These are phyloP conservation scores for Bagarius yarrelli DNA, from an alignment of 2,113 vertebrate species.

Conservation along the genomic window DNA sequence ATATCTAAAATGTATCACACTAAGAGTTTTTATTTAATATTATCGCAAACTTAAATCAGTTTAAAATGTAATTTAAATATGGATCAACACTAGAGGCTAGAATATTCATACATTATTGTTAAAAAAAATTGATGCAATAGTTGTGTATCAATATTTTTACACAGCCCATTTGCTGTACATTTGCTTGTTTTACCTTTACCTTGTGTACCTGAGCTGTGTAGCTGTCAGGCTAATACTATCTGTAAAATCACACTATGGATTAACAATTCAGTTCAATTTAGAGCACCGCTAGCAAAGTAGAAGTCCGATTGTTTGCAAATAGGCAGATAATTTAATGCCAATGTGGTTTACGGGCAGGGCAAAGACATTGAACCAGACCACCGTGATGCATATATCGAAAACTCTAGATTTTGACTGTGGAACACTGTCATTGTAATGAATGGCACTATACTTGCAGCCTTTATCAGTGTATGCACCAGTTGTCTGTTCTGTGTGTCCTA, in stretches of 20 bases:
- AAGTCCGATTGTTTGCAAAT: neutral
- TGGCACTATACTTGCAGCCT: neutral
- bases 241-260: neutral
- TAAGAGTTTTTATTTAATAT: too few species aligned
- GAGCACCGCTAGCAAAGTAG: slow-evolving; percentile 2
- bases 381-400: neutral
- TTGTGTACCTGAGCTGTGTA: neutral
- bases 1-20: too few species aligned
- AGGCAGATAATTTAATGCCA: neutral
- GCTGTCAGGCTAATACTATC: neutral
- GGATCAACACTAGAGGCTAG: too few species aligned
- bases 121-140: too few species aligned
- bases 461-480: neutral
- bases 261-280: neutral
- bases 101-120: too few species aligned
- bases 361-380: neutral
- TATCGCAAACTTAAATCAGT: too few species aligned
- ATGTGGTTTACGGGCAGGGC: neutral
- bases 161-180: neutral
- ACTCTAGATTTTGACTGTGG: neutral
- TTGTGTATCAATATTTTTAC: too few species aligned
- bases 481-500: neutral
- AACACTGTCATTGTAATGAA: neutral
- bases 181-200: neutral
- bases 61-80: too few species aligned